phyloP scores from a whole-genome alignment of 2,888 invertebrate species.

The Protonemura montana region DNA sequence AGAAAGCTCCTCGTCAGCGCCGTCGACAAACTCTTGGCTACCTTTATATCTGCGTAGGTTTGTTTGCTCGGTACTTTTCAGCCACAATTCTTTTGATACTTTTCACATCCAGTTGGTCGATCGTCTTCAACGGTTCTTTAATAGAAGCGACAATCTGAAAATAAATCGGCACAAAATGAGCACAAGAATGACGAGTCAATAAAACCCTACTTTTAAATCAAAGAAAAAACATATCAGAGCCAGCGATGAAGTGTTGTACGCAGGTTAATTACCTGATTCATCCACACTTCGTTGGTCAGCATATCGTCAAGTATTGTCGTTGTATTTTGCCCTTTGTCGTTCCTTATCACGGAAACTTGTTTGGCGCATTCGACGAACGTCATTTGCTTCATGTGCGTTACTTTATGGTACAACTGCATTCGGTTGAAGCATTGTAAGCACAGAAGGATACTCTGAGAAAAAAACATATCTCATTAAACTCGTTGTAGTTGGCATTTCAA shows the following conservation, averaged over 20 bases:
- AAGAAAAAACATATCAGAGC: too few relatives aligned
- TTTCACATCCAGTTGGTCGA: background rate
- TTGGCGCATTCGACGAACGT: background rate
- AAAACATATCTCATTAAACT: background rate
- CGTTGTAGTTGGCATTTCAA: too few relatives aligned
- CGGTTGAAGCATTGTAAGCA: background rate
- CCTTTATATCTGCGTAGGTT: background rate
- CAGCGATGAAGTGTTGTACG: too few relatives aligned
- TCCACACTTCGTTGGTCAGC: background rate
- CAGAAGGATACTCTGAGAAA: background rate
- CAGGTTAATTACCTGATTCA: background rate
- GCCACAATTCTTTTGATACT: background rate
- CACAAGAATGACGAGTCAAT: too few relatives aligned
- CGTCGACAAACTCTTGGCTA: too few relatives aligned
- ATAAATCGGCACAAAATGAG: too few relatives aligned
- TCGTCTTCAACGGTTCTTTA: background rate
- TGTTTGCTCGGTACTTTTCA: background rate
- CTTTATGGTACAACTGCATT: background rate
- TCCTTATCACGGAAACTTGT: background rate
- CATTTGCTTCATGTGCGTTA: background rate
- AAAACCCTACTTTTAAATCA: too few relatives aligned
- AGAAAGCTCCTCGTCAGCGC: too few relatives aligned
- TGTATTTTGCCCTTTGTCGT: background rate
- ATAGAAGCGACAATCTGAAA: background rate
- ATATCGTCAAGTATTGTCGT: background rate